phyloP scores from a whole-genome alignment of 2,113 vertebrate genomes.

The Cephalopholis sonnerati region DNA sequence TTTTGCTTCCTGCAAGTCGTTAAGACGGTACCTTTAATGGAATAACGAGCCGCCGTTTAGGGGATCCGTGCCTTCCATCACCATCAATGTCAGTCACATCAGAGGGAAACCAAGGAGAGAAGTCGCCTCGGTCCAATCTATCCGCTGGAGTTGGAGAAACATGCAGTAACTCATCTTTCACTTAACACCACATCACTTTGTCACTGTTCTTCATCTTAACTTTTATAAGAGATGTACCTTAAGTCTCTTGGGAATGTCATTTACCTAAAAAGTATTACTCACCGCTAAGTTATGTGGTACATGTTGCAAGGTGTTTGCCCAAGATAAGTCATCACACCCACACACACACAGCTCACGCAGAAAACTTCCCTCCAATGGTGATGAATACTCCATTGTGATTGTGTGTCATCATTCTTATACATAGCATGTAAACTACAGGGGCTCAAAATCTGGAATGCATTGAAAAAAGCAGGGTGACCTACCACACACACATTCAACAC shows the following conservation, averaged over 20 bases:
- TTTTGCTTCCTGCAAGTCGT: constrained; percentile 70
- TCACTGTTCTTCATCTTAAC: constrained; percentile 18
- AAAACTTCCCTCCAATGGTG: constrained; percentile 16
- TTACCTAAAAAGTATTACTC: constrained; percentile 53
- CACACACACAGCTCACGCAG: not conserved
- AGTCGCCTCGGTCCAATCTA: constrained; percentile 6
- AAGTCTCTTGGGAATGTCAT: constrained; percentile 26
- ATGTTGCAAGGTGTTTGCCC: constrained; percentile 66
- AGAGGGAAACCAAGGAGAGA: constrained; percentile 31
- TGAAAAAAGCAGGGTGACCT: constrained; percentile 7
- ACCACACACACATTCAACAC: constrained; percentile 10
- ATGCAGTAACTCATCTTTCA: constrained; percentile 53
- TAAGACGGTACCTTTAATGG: constrained; percentile 62
- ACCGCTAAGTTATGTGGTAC: constrained; percentile 24
- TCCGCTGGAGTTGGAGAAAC: constrained; percentile 23
- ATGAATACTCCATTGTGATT: constrained; percentile 44
- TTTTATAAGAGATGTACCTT: constrained; percentile 45
- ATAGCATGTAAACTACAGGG: constrained; percentile 31
- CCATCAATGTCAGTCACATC: constrained; percentile 53
- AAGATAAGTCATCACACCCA: constrained; percentile 54
- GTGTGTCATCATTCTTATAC: constrained; percentile 21
- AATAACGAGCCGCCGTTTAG: constrained; percentile 61
- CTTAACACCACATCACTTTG: constrained; percentile 23
- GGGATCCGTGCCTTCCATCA: constrained; percentile 45
- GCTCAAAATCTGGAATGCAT: constrained; percentile 3